Evolutionary conservation across 1,140 invertebrate species (phyloP), one percentile per base, ranked within the genome.

Genomic region (Aethina tumida): DNA sequence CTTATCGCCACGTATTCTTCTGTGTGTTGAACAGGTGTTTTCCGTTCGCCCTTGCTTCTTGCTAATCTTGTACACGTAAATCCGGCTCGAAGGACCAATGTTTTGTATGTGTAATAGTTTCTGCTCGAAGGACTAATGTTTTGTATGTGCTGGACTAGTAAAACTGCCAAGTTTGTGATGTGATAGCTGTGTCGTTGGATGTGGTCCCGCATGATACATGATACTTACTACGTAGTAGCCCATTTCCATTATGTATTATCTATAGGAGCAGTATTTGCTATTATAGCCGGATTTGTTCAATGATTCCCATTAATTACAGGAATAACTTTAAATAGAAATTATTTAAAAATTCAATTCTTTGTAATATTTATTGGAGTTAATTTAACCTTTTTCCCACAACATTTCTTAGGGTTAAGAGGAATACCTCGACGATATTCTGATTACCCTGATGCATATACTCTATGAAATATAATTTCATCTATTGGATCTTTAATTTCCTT

Each of bases 321-420:
- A 30, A 39, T 73, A 43, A 54, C 43, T 25, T 27, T 79, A 63
- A 73, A 79, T 59, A 37, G 55, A 26, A 63, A 59, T 45, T 58
- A 53, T 55, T 61, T 71, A 64, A 71, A 73, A 68, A 68, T 69
- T 65, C 70, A 73, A 65, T 74, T 75, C 63, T 49, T 63, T 39
- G 52, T 49, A 36, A 76, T 74, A 68, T 80, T 79, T 69, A 50
- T 76, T 46, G 73, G 76, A 39, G 73, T 80, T 47, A 81, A 82
- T 69, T 46, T 81, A 67, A 81, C 77, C n/a, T 83, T 82, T 63
- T 81, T 82, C 22, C 77, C 78, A 13, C 74, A 81, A 67, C 77
- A 83, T 68, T 84, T 81, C 59, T 66, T 81, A 70, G 79, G 79
- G 14, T 61, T 82, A 66, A 66, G 65, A 25, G 79, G 79, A 1